phyloP scores from a whole-genome alignment of 2,797 vertebrate species.

The Galaxias olidus region DNA sequence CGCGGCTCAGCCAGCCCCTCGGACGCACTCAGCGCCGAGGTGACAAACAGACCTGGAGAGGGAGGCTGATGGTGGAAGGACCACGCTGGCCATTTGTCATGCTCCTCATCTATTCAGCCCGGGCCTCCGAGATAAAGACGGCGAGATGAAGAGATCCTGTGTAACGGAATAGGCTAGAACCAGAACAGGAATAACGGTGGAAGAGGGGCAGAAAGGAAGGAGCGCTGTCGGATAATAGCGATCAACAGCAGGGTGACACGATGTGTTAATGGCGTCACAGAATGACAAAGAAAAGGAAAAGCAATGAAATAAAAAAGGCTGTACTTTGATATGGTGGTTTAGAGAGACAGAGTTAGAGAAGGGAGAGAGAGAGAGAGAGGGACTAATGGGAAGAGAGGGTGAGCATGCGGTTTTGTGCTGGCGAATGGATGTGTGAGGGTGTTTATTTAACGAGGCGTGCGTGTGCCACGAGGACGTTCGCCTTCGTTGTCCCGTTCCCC shows the following conservation, averaged over 20 bases:
- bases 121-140: constrained; percentile 2
- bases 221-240: not conserved
- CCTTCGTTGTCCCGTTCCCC: not conserved
- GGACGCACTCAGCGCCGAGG: too few relatives aligned
- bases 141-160: constrained; percentile 22
- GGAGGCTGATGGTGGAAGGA: not conserved
- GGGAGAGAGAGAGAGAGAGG: not conserved
- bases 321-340: too few relatives aligned
- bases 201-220: not conserved
- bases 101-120: not conserved
- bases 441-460: not conserved
- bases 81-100: too few relatives aligned
- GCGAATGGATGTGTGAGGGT: too few relatives aligned
- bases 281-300: constrained; percentile 28
- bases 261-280: constrained; percentile 4
- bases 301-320: not conserved
- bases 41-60: not conserved
- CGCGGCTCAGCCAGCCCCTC: not conserved
- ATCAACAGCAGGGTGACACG: constrained; percentile 12
- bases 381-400: too few relatives aligned
- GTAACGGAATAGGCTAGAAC: constrained; percentile 24
- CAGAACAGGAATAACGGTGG: constrained; percentile 6
- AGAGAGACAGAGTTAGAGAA: not conserved
- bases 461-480: not conserved
- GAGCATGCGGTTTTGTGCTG: too few relatives aligned